Base-by-base conservation (phyloP, 2,797 vertebrate genomes). In the Oreochromis mossambicus region DNA sequence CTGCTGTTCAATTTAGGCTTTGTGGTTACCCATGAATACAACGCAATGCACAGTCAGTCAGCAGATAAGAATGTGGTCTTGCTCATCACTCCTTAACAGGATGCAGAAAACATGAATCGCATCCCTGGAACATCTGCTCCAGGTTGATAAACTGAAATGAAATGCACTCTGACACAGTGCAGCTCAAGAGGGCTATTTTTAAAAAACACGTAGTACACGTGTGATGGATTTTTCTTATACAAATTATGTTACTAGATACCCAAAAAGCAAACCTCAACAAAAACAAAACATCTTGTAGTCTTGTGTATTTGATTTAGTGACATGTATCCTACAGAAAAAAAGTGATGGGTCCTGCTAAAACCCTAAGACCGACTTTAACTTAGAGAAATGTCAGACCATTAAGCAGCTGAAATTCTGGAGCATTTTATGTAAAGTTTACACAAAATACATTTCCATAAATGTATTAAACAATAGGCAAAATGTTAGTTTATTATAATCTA, bases 101-200 rank as follows among this genome's bases (percentile, higher is more conserved):
- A 88, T 80, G 46, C 55, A 75, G 77, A 83, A 79, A 76, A 76
- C 48, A 84, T 63, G 73, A 85, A 86, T 78, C 26, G 38, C 80
- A 85, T 85, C 66, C 34, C 38, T 77, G 79, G 32, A 63, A 85
- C 56, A 86, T 89, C 83, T 90, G 86, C 79, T 83, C 79, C 70
- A 82, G 56, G 75, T 58, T 84, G 76, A 85, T 63, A 73, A 83
- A 89, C 55, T 66, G 43, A 78, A 61, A 43, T 36, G 24, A 76
- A 76, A 77, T 82, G 48, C 24, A 41, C 54, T 85, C 43, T 61
- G 84, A 81, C 82, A 78, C 21, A 14, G 11, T 46, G 61, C 70
- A 75, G 77, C 50, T 78, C 52, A 68, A 51, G 75, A 41, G 26
- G 61, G 68, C 61, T 77, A 76, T 80, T 83, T 85, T 54, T 80